These are phyloP conservation scores for Hylomyscus alleni DNA, from an alignment of 2,797 vertebrate genomes.

Conservation along the genomic window DNA sequence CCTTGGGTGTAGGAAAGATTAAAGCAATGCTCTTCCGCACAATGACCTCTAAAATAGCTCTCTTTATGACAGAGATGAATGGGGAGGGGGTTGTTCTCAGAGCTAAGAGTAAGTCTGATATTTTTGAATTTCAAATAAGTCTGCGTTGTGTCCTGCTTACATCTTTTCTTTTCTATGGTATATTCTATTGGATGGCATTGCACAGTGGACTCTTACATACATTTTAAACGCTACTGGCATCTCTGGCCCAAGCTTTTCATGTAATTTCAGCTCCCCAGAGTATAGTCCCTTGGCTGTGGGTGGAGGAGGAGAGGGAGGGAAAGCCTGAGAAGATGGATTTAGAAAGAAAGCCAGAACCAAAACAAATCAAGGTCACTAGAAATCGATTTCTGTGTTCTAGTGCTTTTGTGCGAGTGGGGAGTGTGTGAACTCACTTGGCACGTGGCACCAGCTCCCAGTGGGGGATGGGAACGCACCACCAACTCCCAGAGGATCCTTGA, in stretches of 20 bases:
- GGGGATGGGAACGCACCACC: background rate
- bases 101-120: conserved; percentile 59
- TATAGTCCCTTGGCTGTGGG: background rate
- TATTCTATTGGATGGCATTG: conserved; percentile 78
- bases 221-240: conserved; percentile 80
- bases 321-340: background rate
- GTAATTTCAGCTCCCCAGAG: background rate
- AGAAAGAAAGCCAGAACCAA: background rate
- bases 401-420: background rate
- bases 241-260: conserved; percentile 68
- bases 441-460: no score
- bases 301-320: conserved; percentile 52
- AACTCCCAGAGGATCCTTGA: background rate
- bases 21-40: conserved; percentile 32
- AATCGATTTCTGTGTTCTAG: rapidly evolving
- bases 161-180: conserved; percentile 60
- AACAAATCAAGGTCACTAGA: background rate
- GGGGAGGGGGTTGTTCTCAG: background rate
- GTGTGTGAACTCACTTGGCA: background rate
- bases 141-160: conserved; percentile 78
- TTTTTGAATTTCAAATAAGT: conserved; percentile 82
- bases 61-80: conserved; percentile 36
- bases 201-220: conserved; percentile 73
- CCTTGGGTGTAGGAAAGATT: conserved; percentile 28
- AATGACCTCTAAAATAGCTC: conserved; percentile 74